These are phyloP conservation scores for Microplitis deprimator DNA, from an alignment of 2,888 invertebrate genomes.

Conservation along the genomic window DNA sequence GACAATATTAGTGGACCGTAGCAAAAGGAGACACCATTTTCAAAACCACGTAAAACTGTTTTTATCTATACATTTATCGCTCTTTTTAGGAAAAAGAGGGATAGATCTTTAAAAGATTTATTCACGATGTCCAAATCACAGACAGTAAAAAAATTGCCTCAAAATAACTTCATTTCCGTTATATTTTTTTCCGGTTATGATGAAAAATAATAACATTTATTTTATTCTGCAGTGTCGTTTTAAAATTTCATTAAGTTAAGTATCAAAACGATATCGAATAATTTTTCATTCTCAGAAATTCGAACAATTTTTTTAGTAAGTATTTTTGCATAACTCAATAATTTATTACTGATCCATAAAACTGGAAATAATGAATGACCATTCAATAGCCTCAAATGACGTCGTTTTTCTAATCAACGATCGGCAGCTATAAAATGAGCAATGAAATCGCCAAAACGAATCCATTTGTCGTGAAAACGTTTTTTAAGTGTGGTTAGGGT, in stretches of 20 bases:
- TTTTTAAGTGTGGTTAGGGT: conserved; percentile 9
- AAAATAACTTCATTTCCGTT: conserved; percentile 17
- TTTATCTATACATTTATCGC: no score
- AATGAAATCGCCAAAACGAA: conserved; percentile 10
- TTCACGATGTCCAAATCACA: conserved; percentile 24
- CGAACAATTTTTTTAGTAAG: not conserved
- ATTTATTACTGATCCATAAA: conserved; percentile 1
- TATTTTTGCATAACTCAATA: not conserved
- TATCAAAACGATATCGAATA: not conserved
- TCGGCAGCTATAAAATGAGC: conserved; percentile 13
- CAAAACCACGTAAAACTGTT: no score
- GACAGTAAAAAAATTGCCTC: not conserved
- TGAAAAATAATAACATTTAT: not conserved
- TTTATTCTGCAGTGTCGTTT: not conserved
- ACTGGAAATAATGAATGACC: not conserved
- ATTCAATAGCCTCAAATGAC: not conserved
- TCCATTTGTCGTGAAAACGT: conserved; percentile 21
- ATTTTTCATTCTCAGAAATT: not conserved
- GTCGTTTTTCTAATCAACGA: conserved; percentile 4
- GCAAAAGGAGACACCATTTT: no score
- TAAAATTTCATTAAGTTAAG: not conserved
- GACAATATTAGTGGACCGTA: no score
- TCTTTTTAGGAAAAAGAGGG: no score
- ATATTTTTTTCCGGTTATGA: not conserved
- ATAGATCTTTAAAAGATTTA: conserved; percentile 11